Evolutionary conservation across 2,113 vertebrate genomes (phyloP), one percentile per base, ranked within the genome.

Genomic region (Lophius piscatorius): DNA sequence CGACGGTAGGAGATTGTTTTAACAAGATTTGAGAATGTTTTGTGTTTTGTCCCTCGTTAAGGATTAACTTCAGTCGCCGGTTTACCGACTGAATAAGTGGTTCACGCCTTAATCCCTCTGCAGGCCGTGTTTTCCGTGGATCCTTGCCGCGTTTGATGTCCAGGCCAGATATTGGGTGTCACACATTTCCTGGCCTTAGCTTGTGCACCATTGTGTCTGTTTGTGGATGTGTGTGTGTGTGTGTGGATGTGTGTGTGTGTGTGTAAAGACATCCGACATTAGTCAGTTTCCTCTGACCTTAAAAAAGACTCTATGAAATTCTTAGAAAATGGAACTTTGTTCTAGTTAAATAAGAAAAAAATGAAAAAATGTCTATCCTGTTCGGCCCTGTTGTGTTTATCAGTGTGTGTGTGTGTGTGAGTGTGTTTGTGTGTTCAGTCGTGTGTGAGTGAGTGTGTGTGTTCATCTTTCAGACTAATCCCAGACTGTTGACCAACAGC

Each of bases 11-110:
- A 28, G 26, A 6, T 28, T 28, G 9, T 5, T 6, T 3, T 28
- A 9, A 28, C 5, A 6, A 28, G 9, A 28, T 6, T 1, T 28
- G 9, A 9, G 5, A 28, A 6, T 28, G 5, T n/a, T 28, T 18
- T 34, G 38, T 44, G 11, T 23, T 40, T 17, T 13, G 10, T 38
- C 26, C 29, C 14, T 44, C 41, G 54, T 74, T 26, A 16, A 54
- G 61, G 64, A 81, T 81, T 78, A 76, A 70, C 31, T 34, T 51
- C 31, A 46, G 24, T 41, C 38, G 13, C 36, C 58, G 52, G 31
- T 70, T 51, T 62, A 70, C 61, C 24, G 64, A 50, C 28, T 63
- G 38, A 42, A n/a, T 47, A 54, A 81, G 49, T 65, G 65, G 62
- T 82, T 74, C 51, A 48, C 17, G 35, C 42, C 36, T 59, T 74